Conservation (phyloP, 92 coral and sea anemone genomes). For the Parazoanthus swiftii region DNA sequence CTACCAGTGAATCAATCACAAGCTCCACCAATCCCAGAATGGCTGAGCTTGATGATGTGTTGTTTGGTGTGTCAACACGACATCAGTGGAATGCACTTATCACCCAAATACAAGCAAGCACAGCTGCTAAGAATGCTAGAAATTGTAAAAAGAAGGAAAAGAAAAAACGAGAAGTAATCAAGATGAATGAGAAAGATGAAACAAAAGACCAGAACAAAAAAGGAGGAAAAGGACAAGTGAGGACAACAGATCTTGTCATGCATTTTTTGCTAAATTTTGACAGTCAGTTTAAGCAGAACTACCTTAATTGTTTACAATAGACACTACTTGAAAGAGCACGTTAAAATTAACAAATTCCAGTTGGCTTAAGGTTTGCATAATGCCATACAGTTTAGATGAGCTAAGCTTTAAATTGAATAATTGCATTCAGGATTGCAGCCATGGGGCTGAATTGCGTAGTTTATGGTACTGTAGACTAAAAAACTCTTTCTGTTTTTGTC, state of each 20-base stretch:
- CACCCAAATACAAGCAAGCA: conserved; percentile 84
- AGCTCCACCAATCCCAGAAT: conserved; percentile 64
- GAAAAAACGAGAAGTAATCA: conserved; percentile 27
- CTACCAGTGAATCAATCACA: conserved; percentile 73
- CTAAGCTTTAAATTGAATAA: no score
- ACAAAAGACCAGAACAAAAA: conserved; percentile 42
- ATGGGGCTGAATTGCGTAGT: no score
- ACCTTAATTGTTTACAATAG: no score
- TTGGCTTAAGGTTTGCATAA: no score
- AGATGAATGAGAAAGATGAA: conserved; percentile 38
- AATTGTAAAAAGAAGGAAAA: conserved; percentile 13
- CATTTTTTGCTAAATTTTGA: neutral
- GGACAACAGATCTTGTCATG: neutral
- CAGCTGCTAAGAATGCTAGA: conserved; percentile 54
- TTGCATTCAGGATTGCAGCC: no score
- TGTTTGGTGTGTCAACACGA: conserved; percentile 91
- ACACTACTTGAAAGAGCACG: no score
- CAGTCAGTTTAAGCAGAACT: no score
- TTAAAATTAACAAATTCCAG: no score
- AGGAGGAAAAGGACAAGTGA: conserved; percentile 35
- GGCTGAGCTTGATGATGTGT: conserved; percentile 92
- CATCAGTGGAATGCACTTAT: conserved; percentile 96
- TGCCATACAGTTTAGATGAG: no score
- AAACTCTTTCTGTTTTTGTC: no score
- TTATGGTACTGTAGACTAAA: no score